Evolutionary conservation across 2,888 invertebrate genomes (phyloP).

Genomic region (Strigamia transsilvanica): DNA sequence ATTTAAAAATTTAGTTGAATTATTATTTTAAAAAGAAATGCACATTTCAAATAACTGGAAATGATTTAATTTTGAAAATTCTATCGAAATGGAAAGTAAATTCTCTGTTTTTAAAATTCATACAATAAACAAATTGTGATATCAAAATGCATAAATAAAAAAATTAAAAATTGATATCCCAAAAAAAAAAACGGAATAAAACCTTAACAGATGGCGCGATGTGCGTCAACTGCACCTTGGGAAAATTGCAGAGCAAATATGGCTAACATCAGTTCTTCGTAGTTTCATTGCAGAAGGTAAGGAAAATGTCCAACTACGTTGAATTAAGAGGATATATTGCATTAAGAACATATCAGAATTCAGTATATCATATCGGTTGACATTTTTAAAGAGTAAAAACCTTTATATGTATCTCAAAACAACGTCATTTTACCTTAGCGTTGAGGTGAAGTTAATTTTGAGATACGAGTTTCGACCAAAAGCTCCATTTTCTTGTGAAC

Average conservation of each 20-base stretch:
- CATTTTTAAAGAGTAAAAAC: constrained; percentile 18
- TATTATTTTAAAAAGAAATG: no score
- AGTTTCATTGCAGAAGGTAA: constrained; percentile 53
- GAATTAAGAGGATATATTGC: not conserved
- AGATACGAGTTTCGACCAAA: constrained; percentile 27
- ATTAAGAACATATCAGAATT: not conserved
- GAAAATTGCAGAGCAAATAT: constrained; percentile 51
- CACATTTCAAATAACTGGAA: no score
- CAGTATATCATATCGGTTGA: not conserved
- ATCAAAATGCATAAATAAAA: no score
- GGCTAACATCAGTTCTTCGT: constrained; percentile 52
- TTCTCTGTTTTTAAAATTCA: no score
- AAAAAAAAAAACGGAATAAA: not conserved
- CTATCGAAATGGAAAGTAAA: no score
- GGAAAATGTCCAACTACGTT: constrained; percentile 14
- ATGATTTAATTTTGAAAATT: no score
- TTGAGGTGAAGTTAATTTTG: constrained; percentile 46
- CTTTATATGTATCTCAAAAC: not conserved
- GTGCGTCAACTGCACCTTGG: constrained; percentile 46
- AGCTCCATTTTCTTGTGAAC: constrained; percentile 42
- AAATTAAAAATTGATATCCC: no score
- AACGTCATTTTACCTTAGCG: constrained; percentile 27
- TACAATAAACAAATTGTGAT: no score
- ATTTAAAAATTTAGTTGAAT: no score
- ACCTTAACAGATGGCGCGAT: constrained; percentile 23